Evolutionary conservation across 2,888 invertebrate genomes (phyloP).

Genomic region (Slavum lentiscoides): DNA sequence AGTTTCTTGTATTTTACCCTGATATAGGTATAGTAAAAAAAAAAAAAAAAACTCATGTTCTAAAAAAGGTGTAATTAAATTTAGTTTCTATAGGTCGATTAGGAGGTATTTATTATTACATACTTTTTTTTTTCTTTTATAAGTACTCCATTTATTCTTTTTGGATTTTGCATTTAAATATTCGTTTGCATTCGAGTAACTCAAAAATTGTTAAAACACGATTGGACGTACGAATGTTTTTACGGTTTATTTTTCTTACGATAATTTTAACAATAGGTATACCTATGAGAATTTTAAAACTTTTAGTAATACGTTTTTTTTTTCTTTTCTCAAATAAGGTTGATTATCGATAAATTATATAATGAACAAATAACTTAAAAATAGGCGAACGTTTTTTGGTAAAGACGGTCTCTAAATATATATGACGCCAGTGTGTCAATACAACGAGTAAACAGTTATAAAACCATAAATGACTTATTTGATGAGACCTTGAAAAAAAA

Average conservation of each 20-base stretch:
- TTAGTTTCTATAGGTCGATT: too few relatives aligned
- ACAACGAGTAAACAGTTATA: conserved; percentile 21
- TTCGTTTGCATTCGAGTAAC: background rate
- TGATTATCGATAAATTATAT: background rate
- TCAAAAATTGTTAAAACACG: background rate
- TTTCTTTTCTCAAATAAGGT: background rate
- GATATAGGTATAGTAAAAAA: too few relatives aligned
- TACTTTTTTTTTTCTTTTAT: background rate
- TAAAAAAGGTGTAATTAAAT: too few relatives aligned
- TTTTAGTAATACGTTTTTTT: too few relatives aligned
- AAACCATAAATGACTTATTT: conserved; percentile 23
- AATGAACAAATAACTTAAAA: background rate
- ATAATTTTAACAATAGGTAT: background rate
- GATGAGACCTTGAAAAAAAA: conserved; percentile 5
- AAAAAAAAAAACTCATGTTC: too few relatives aligned
- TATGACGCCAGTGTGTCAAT: conserved; percentile 27
- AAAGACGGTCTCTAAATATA: background rate
- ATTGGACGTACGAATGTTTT: background rate
- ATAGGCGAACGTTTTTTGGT: background rate
- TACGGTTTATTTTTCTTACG: background rate
- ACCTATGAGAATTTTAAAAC: background rate
- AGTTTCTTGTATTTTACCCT: too few relatives aligned
- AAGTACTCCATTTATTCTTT: background rate
- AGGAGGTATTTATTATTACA: background rate
- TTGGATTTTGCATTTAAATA: background rate